phyloP scores from a whole-genome alignment of 2,113 vertebrate species.

The Atlantisia rogersi region DNA sequence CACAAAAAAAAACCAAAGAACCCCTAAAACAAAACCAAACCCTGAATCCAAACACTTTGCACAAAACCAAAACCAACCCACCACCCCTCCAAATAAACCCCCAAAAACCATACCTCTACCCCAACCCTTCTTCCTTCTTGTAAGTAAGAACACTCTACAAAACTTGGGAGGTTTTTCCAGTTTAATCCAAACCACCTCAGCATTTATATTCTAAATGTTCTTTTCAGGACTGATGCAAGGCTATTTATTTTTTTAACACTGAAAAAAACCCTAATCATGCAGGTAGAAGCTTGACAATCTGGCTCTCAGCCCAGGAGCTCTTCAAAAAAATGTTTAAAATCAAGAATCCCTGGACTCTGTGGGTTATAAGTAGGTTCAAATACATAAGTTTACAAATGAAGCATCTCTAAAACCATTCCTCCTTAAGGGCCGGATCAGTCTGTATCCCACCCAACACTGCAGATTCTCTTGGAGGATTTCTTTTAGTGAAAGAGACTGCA shows the following conservation, averaged over 20 bases:
- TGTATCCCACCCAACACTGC: neutral
- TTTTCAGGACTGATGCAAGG: neutral
- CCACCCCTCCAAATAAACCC: fast-evolving
- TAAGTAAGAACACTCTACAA: neutral
- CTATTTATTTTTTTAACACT: neutral
- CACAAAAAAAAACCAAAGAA: neutral
- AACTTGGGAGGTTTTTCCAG: neutral
- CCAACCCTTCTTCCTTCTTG: neutral
- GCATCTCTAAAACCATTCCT: neutral
- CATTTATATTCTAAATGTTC: neutral
- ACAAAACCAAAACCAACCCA: neutral
- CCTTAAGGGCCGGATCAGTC: neutral
- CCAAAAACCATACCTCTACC: neutral
- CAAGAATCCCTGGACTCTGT: neutral
- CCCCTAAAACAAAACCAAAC: neutral
- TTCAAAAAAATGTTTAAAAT: neutral
- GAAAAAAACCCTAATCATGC: neutral
- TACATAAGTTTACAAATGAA: neutral
- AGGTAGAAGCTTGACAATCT: neutral
- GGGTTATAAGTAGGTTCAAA: neutral
- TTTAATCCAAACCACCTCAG: neutral
- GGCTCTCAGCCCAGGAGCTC: neutral
- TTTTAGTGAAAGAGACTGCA: fast-evolving
- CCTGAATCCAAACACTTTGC: neutral
- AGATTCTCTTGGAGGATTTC: neutral